Evolutionary conservation across 2,113 vertebrate genomes (phyloP), one percentile per base, ranked within the genome.

Genomic region (Fregetta grallaria): DNA sequence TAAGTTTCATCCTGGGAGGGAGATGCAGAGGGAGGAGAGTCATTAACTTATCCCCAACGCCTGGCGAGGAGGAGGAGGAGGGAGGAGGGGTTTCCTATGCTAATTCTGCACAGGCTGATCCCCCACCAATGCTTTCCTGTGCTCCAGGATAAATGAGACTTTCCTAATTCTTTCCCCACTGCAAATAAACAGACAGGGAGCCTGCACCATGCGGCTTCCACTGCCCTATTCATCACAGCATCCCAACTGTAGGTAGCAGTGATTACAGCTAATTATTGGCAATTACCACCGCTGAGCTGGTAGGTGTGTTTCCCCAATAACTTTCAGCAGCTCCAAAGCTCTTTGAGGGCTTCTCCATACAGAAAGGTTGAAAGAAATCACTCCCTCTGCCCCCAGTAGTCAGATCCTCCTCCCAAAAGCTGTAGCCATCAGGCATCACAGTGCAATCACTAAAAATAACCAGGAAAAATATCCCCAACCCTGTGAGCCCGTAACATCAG

Each of bases 81-180:
- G 55, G n/a, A 63, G 84, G 88, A 94, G 90, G 42, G 30, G 18
- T 77, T 94, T 72, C 61, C 83, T 58, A 26, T 58, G 88, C 74
- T 92, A 94, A 96, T 95, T 80, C 26, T n/a, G 59, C 49, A 0
- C 78, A 71, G 65, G 42, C 70, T 83, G 79, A 47, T 53, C 87
- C 90, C 91, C 78, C 36, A 82, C 74, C 11, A 13, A 71, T 45
- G 75, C 92, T 91, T 55, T 52, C 56, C 80, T 9, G 62, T 67
- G 76, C 74, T 94, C 59, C 75, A 67, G 94, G 73, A 96, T 92
- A 97, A 95, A 96, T 75, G 73, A 94, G 62, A 80, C 75, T 87
- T 96, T 32, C 66, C 79, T 70, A 55, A 92, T 88, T 78, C 76
- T 96, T 93, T 90, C 75, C 92, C 78, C 65, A 62, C 72, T 49